Conservation (phyloP, 2,113 vertebrate genomes). For the Pelvicachromis taeniatus region DNA sequence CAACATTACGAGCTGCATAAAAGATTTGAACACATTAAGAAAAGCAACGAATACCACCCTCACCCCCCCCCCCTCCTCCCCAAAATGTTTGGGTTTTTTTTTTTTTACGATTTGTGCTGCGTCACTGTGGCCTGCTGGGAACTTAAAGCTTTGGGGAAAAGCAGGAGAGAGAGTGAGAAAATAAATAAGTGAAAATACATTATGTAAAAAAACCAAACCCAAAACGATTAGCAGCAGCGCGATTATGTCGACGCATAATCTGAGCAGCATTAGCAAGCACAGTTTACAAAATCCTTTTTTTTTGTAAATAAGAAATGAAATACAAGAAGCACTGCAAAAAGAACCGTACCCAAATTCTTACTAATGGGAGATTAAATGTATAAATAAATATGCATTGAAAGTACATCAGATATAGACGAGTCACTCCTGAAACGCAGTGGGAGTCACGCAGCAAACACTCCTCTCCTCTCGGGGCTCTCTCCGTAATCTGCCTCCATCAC, state of each 20-base stretch:
- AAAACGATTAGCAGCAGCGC: background rate
- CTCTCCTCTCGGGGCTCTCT: background rate
- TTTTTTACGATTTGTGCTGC: background rate
- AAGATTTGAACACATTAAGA: conserved; percentile 28
- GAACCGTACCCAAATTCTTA: background rate
- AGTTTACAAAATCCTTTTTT: background rate
- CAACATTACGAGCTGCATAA: conserved; percentile 50
- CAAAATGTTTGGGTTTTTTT: background rate
- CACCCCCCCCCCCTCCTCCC: background rate
- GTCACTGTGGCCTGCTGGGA: background rate
- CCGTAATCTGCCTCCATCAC: conserved; percentile 24
- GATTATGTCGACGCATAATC: background rate
- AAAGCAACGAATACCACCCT: conserved; percentile 5
- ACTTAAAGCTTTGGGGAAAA: background rate
- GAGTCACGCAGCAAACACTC: background rate
- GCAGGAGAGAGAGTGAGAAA: background rate
- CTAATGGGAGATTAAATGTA: background rate
- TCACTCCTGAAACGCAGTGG: background rate
- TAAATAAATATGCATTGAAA: background rate
- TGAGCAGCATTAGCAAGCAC: background rate
- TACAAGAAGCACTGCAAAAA: background rate
- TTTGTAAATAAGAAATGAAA: background rate
- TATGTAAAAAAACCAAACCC: background rate
- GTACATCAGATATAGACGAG: background rate
- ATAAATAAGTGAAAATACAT: background rate